Evolutionary conservation across 2,888 invertebrate genomes (phyloP).

Genomic region (Halictus ligatus): DNA sequence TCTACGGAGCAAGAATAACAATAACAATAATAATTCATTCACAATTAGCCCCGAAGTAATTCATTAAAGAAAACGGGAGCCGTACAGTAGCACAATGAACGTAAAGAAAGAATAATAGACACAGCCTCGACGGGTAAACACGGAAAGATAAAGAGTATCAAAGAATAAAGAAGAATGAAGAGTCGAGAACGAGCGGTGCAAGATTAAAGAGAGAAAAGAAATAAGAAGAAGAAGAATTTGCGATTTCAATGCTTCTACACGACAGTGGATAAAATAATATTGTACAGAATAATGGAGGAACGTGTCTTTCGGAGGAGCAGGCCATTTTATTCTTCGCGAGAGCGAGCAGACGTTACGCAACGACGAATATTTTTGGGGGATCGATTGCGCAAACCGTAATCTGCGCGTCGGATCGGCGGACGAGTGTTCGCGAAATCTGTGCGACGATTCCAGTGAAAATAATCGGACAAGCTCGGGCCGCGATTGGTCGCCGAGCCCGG

Average conservation of each 20-base stretch:
- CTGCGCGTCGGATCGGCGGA: neutral
- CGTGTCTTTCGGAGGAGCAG: neutral
- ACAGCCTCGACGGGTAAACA: neutral
- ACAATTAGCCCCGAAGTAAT: neutral
- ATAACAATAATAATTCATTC: neutral
- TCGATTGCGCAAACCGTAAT: neutral
- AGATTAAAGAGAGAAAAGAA: neutral
- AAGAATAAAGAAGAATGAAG: neutral
- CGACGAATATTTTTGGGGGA: neutral
- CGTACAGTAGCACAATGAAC: neutral
- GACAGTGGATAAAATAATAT: neutral
- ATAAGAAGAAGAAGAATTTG: neutral
- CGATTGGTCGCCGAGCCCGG: slow-evolving; percentile 34
- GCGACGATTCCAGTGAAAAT: neutral
- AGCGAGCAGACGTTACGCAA: neutral
- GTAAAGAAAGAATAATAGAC: neutral
- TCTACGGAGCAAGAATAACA: neutral
- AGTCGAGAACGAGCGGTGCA: neutral
- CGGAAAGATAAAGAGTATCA: neutral
- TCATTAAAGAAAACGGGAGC: neutral
- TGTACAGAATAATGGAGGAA: neutral
- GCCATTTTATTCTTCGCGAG: neutral
- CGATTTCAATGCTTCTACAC: neutral
- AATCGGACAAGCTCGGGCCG: neutral
- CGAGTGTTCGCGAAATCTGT: neutral